phyloP scores from a whole-genome alignment of 2,888 invertebrate genomes.

The Amiota communis region DNA sequence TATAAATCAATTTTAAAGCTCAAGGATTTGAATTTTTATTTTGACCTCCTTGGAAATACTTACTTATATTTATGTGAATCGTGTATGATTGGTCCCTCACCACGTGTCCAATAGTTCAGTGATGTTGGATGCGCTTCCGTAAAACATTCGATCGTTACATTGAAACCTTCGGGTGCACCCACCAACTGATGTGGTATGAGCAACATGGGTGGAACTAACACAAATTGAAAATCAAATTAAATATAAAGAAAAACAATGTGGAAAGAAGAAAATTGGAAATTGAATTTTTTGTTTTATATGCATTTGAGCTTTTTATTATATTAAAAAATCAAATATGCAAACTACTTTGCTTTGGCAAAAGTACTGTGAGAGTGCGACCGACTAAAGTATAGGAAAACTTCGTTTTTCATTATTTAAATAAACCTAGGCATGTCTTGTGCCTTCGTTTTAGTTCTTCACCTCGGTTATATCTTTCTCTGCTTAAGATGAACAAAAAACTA shows the following conservation, averaged over 20 bases:
- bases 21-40: background rate
- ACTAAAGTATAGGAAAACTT: conserved; percentile 9
- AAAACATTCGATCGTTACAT: conserved; percentile 90
- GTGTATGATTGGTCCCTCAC: conserved; percentile 91
- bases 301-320: background rate
- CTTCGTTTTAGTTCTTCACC: background rate
- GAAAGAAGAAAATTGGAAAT: conserved; percentile 15
- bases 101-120: conserved; percentile 91
- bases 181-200: conserved; percentile 93
- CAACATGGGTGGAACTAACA: conserved; percentile 89
- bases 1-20: background rate
- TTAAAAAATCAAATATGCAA: conserved; percentile 24
- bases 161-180: conserved; percentile 87
- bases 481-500: no score
- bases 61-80: conserved; percentile 87
- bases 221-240: conserved; percentile 30
- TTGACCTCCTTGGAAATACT: conserved; percentile 38
- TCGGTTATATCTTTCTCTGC: no score
- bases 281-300: background rate
- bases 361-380: background rate
- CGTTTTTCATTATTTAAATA: conserved; percentile 24
- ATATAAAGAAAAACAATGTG: background rate
- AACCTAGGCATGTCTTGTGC: background rate
- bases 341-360: conserved; percentile 6
- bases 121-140: conserved; percentile 95